Evolutionary conservation across 2,797 vertebrate genomes (phyloP), one percentile per base, ranked within the genome.

Genomic region (Eulemur rubriventer): DNA sequence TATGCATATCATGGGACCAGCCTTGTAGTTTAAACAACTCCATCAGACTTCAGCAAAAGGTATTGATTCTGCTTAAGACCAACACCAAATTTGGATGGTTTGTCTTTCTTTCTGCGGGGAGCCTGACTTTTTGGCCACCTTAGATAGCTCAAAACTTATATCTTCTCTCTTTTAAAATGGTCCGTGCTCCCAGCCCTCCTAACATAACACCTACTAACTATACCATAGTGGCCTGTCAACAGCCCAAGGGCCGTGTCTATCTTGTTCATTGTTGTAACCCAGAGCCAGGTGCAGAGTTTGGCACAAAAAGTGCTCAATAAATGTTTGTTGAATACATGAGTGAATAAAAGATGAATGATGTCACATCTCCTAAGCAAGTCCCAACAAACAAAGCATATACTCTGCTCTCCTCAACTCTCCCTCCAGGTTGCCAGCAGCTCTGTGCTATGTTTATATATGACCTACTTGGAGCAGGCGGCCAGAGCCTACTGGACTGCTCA

Each of bases 111-210:
- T 89, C 80, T 78, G 10, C 30, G 22, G 24, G 50, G 18, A 80
- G 28, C 38, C 67, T 67, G 89, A 87, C 41, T 24, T 72, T 86
- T 82, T 33, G n/a, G 24, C 33, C 46, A 41, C 43, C 46, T 8
- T 26, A 14, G 33, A 67, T 33, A 61, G 59, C 73, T 96, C 48
- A 67, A 91, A 91, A 83, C 33, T n/a, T 61, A 22, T 50, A 16
- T 24, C 35, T 72, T 72, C 48, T 41, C 81, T 61, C 43, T 52
- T 84, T 12, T 33, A 20, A 93, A 93, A 65, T 33, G 38, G 38
- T 57, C 38, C 61, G 9, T 17, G 57, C 2, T 30, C 73, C 43
- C 22, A 38, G 70, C 38, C 14, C 18, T 46, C 16, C 38, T 2
- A 24, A 14, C 8, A 0, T 26, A 43, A 38, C 41, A 30, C 7